Percentiles rank a stretch among this genome's conserved stretches.
These are phyloP conservation scores for Lonchura striata DNA, from an alignment of 2,113 vertebrate genomes.

Conservation along the genomic window DNA sequence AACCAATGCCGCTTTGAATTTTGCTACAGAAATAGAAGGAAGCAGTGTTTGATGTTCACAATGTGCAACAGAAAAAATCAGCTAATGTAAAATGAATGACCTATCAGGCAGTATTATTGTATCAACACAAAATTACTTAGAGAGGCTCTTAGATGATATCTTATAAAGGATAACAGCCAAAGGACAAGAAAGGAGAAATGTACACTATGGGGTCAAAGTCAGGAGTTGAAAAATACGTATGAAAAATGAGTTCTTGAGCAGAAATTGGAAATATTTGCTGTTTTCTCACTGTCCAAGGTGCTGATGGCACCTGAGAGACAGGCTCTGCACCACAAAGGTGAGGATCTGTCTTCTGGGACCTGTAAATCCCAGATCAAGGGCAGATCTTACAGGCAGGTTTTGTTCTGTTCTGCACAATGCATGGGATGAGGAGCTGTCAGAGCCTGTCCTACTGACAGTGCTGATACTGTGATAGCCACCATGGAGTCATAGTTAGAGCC, in stretches of 20 bases:
- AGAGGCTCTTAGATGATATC: neutral
- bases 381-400: neutral
- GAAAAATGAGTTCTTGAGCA: neutral
- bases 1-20: neutral
- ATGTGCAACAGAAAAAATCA: neutral
- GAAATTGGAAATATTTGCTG: neutral
- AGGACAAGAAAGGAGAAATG: neutral
- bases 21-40: neutral
- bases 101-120: accelerated
- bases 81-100: neutral
- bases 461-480: neutral
- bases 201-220: neutral
- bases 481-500: neutral
- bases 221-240: neutral
- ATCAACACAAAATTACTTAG: neutral
- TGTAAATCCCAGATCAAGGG: neutral
- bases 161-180: neutral
- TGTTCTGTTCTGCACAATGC: neutral
- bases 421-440: neutral
- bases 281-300: constrained; percentile 43
- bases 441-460: neutral
- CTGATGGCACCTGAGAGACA: neutral
- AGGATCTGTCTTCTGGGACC: neutral
- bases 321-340: accelerated
- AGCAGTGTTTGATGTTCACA: neutral